Percentiles rank a stretch among this genome's conserved stretches.
phyloP scores from a whole-genome alignment of 2,888 invertebrate genomes.

The Drosophila melanocephala region DNA sequence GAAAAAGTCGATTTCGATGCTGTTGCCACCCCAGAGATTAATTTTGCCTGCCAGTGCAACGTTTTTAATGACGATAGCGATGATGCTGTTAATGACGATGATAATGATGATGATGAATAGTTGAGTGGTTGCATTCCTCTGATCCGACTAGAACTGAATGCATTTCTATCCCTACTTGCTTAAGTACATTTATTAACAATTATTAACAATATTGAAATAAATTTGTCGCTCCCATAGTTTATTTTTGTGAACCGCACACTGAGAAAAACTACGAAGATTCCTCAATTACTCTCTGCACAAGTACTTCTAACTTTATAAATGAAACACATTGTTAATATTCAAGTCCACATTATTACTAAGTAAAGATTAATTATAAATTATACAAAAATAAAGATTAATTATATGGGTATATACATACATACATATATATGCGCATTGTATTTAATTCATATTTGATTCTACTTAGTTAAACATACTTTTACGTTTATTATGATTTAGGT shows the following conservation, averaged over 20 bases:
- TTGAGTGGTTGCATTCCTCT: background rate
- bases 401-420: background rate
- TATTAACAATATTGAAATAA: background rate
- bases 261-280: background rate
- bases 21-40: constrained; percentile 50
- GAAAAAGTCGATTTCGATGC: constrained; percentile 49
- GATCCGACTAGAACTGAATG: constrained; percentile 5
- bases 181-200: background rate
- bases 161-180: constrained; percentile 1
- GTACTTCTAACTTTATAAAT: background rate
- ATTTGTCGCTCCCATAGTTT: background rate
- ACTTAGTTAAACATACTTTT: background rate
- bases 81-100: constrained; percentile 5
- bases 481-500: constrained; percentile 21
- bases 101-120: constrained; percentile 11
- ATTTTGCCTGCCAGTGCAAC: constrained; percentile 49
- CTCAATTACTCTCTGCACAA: background rate
- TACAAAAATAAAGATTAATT: background rate
- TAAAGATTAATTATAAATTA: no score
- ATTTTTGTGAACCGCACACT: no score
- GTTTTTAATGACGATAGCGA: constrained; percentile 19
- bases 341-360: background rate
- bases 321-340: background rate
- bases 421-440: background rate
- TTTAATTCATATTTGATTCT: background rate